A percentile compares a stretch with the other conserved stretches of the same genome.
phyloP scores from a whole-genome alignment of 2,113 vertebrate genomes.

The Corythoichthys intestinalis region DNA sequence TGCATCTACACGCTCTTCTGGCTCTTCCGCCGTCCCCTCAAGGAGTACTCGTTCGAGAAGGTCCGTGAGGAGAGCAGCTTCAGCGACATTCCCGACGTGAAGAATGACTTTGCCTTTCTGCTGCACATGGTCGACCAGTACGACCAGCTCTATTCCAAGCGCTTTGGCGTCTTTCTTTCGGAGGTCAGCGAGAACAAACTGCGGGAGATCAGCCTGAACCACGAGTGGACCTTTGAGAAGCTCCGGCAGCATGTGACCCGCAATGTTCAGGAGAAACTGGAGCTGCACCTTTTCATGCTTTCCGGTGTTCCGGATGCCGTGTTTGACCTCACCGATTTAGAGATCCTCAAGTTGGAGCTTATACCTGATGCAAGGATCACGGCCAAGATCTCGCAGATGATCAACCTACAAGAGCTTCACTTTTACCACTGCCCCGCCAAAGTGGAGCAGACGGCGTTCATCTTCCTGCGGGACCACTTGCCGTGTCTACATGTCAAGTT shows the following conservation, averaged over 20 bases:
- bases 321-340: conserved; percentile 91
- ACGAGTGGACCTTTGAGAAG: conserved; percentile 97
- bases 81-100: conserved; percentile 97
- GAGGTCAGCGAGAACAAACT: conserved; percentile 98
- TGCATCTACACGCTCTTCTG: conserved; percentile 96
- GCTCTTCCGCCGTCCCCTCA: conserved; percentile 91
- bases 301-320: conserved; percentile 92
- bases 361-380: conserved; percentile 96
- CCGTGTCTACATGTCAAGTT: conserved; percentile 98
- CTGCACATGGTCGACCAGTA: conserved; percentile 99
- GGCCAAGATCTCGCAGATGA: conserved; percentile 96
- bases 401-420: conserved; percentile 92
- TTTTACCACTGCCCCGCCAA: conserved; percentile 96
- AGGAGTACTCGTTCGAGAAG: conserved; percentile 98
- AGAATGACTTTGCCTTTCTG: conserved; percentile 97
- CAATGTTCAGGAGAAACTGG: conserved; percentile 89
- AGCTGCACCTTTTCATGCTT: conserved; percentile 93
- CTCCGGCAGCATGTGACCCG: conserved; percentile 89
- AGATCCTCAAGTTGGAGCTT: conserved; percentile 91
- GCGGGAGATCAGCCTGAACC: conserved; percentile 91
- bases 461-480: conserved; percentile 94
- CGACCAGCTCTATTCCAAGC: conserved; percentile 93
- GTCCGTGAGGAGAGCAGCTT: conserved; percentile 97
- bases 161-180: conserved; percentile 94
- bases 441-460: conserved; percentile 95